Base-by-base conservation (phyloP, 2,113 vertebrate species). In the Larimichthys crocea region DNA sequence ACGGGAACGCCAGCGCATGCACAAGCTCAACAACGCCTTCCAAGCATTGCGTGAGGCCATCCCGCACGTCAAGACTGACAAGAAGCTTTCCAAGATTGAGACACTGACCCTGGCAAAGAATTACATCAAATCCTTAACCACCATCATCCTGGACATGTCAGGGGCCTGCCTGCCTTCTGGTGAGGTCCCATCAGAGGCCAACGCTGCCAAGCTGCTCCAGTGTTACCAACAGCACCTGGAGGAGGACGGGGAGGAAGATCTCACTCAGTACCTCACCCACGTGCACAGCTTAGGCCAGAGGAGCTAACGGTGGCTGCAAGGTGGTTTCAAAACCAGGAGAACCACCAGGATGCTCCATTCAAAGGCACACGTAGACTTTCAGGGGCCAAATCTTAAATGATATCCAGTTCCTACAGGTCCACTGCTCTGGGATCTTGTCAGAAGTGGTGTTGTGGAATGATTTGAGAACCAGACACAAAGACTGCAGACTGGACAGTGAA, bases 31-130 rank as follows among this genome's bases (percentile, higher is more conserved):
- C 96, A 98, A 98, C 0, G 98, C 98, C 0, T 99, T 99, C 93
- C 98, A 99, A 90, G 98, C 97, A 0, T 68, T 99, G 81, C 94
- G 97, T 0, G 98, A 99, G 93, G 96, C 97, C 87, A 99, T 99
- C 88, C 98, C 98, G 0, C 98, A 99, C 0, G 97, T 99, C 65
- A 95, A 97, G 15, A 97, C 96, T 0, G 98, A 98, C 88, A 98
- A 97, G 93, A 99, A 99, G 83, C 96, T 99, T 5, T 99, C 98
- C 92, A 99, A 99, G 94, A 99, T 99, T 3, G 98, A 99, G 94
- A 99, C 98, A 0, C 96, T 99, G 71, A 99, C 98, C 0, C 92
- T 99, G 92, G 98, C 98, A 83, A 99, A 99, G 94, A 99, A 99
- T 80, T 99, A 99, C 93, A 99, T 99, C 81, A 98, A 98, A 82